Evolutionary conservation across 2,888 invertebrate species (phyloP).

Genomic region (Camponotus fellah): DNA sequence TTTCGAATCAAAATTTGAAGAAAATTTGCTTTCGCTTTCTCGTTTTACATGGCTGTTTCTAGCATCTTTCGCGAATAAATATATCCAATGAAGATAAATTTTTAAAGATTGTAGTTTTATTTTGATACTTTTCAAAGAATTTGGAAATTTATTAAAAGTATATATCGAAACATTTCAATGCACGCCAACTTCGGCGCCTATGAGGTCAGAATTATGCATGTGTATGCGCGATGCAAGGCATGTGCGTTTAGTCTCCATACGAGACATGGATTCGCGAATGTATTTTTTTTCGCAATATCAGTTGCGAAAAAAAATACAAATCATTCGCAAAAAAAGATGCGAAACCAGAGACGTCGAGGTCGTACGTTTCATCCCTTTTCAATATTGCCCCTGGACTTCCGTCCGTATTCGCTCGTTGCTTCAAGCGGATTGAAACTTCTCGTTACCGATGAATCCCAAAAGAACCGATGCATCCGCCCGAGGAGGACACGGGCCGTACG

Average conservation of each 20-base stretch:
- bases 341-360: neutral
- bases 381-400: slow-evolving; percentile 1
- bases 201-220: slow-evolving; percentile 13
- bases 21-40: neutral
- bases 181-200: neutral
- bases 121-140: slow-evolving; percentile 6
- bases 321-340: slow-evolving; percentile 12
- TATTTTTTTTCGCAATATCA: slow-evolving; percentile 13
- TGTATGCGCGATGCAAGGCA: neutral
- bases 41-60: neutral
- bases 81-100: neutral
- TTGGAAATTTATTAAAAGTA: neutral
- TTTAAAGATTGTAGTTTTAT: neutral
- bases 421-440: slow-evolving; percentile 42
- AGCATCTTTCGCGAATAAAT: neutral
- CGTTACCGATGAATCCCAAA: slow-evolving; percentile 32
- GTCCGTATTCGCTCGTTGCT: slow-evolving; percentile 20
- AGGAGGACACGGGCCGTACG: neutral
- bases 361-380: neutral
- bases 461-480: slow-evolving; percentile 15
- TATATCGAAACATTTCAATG: too few species aligned
- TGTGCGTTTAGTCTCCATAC: neutral
- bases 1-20: neutral
- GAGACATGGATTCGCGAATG: neutral
- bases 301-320: slow-evolving; percentile 18